A percentile compares a stretch with the other conserved stretches of the same genome.
These are phyloP conservation scores for Chrysotoxum bicinctum DNA, from an alignment of 2,888 invertebrate species.

Conservation along the genomic window DNA sequence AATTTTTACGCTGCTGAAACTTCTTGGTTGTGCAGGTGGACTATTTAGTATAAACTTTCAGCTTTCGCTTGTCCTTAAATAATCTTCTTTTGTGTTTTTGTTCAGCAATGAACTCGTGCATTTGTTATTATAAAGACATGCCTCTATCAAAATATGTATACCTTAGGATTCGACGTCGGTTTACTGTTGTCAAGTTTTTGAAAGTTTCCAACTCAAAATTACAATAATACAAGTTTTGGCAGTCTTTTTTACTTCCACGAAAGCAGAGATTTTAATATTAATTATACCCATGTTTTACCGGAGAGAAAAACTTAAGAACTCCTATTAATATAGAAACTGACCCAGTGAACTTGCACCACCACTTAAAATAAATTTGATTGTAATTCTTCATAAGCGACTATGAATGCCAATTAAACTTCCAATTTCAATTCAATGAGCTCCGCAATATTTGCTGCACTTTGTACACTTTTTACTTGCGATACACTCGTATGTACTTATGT, in stretches of 20 bases:
- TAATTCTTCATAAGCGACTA: no score
- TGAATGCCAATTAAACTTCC: no score
- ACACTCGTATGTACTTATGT: no score
- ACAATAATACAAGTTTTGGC: slow-evolving; percentile 7
- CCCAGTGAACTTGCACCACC: no score
- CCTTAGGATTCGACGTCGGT: background rate
- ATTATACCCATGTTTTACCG: background rate
- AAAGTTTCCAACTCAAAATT: slow-evolving; percentile 1
- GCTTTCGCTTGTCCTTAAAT: background rate
- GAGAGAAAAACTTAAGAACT: no score
- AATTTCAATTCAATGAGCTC: no score
- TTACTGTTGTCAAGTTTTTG: background rate
- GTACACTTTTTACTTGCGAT: no score
- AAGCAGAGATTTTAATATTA: background rate
- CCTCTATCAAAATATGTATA: background rate
- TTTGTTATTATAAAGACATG: background rate
- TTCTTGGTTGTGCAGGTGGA: slow-evolving; percentile 14
- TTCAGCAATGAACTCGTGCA: background rate
- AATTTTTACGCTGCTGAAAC: background rate
- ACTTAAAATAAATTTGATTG: no score
- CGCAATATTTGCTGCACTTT: no score
- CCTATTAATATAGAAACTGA: no score
- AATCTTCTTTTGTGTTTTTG: slow-evolving; percentile 9
- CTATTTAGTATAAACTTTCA: background rate
- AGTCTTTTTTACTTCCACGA: background rate